These are phyloP conservation scores for Chunga burmeisteri DNA, from an alignment of 2,113 vertebrate genomes.

Conservation along the genomic window DNA sequence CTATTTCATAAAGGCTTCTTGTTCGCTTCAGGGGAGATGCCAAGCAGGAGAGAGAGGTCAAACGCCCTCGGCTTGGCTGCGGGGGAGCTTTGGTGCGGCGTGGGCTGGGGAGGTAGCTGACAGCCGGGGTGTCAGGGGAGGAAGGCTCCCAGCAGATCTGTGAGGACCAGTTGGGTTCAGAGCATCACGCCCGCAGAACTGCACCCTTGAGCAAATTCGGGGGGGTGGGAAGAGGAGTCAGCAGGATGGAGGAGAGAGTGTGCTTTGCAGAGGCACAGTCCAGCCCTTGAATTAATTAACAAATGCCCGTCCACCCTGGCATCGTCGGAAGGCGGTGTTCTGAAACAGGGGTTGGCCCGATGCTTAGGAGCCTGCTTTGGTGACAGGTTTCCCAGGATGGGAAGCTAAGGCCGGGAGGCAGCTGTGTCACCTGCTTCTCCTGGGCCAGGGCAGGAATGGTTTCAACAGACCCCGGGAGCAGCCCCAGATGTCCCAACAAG, in stretches of 20 bases:
- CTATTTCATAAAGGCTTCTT: conserved; percentile 13
- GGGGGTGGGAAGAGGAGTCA: not conserved
- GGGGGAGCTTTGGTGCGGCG: not conserved
- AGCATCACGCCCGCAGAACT: not conserved
- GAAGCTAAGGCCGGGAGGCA: not conserved
- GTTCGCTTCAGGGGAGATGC: not conserved
- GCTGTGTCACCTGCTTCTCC: not conserved
- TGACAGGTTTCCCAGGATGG: not conserved
- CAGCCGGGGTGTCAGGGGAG: not conserved
- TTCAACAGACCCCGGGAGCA: not conserved
- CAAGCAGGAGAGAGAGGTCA: conserved; percentile 35
- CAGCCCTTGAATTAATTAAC: not conserved
- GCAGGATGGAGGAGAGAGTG: not conserved
- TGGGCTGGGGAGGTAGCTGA: not conserved
- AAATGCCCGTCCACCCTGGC: not conserved
- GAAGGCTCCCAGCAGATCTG: not conserved
- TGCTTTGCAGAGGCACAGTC: not conserved
- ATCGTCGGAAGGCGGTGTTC: not conserved
- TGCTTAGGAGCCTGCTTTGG: not conserved
- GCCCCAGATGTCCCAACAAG: not conserved
- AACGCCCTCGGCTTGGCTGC: not conserved
- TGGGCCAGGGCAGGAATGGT: not conserved
- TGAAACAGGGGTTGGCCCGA: not conserved
- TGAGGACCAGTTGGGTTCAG: not conserved
- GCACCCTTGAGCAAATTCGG: not conserved